Evolutionary conservation across 2,888 invertebrate genomes (phyloP), one percentile per base, ranked within the genome.

Genomic region (Conomelus anceps): DNA sequence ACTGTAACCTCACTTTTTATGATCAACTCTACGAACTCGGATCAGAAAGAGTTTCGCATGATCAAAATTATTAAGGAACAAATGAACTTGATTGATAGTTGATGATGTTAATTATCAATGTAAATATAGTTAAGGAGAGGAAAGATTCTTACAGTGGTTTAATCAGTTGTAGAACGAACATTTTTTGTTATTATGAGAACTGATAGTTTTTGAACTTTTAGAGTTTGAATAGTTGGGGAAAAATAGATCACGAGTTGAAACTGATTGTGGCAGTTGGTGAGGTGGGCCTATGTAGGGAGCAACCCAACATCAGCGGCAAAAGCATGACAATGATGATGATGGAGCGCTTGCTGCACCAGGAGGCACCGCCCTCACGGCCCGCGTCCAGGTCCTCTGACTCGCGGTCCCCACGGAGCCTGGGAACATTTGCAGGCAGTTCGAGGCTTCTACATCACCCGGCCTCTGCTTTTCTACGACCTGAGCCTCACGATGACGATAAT

Each of bases 301-400:
- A n/a, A n/a, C n/a, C n/a, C n/a, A n/a, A 6, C 41, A 87, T 41
- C n/a, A 89, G 17, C 84, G 24, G 22, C 23, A 88, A 84, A 84
- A 23, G 29, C n/a, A 91, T 91, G 91, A 91, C 91, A 89, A 91
- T 91, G 91, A 91, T 91, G 91, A 91, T 91, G 91, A 91, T 91
- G 91, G 91, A 91, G 88, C 89, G 91, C 22, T 88, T 91, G 34
- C 89, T 91, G 88, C 91, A 91, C 89, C 90, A 90, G 41, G 89
- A 89, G 86, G 29, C 92, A 90, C 92, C 91, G 91, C 93, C 92
- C 92, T 94, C 93, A 92, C 93, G 93, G 90, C 91, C 93, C 6
- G 93, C 92, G 86, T 4, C 93, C 93, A 91, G 93, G 93, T 90
- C 93, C 94, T 24, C 93, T 94, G 41, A 86, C 85, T 85, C 88